Evolutionary conservation across 2,888 invertebrate species (phyloP).

Genomic region (Cartodere bifasciata): DNA sequence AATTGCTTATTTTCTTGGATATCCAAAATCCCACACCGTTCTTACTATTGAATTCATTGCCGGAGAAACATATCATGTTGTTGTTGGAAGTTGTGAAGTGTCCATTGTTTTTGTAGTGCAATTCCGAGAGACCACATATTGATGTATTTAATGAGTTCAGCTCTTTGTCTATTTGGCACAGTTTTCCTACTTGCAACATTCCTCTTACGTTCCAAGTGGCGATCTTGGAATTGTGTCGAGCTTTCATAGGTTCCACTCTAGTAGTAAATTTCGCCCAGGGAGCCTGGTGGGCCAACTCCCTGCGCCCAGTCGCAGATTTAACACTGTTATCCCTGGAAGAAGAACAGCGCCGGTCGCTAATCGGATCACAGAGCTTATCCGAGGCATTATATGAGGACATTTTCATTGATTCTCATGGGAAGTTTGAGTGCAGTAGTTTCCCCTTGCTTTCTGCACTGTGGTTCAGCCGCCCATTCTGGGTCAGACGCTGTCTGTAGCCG

Average conservation of each 20-base stretch:
- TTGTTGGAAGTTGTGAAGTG: neutral
- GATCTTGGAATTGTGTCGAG: neutral
- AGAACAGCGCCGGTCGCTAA: too few species aligned
- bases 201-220: constrained; percentile 6
- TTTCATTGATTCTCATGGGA: too few species aligned
- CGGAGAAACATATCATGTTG: constrained; percentile 2
- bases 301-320: too few species aligned
- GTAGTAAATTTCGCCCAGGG: constrained; percentile 1
- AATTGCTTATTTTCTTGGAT: neutral
- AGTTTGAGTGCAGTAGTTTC: too few species aligned
- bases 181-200: neutral
- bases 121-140: constrained; percentile 1
- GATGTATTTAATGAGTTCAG: constrained; percentile 3
- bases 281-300: too few species aligned
- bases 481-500: too few species aligned
- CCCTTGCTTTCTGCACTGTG: too few species aligned
- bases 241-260: neutral
- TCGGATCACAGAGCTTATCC: too few species aligned
- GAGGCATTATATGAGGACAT: too few species aligned
- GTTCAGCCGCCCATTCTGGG: too few species aligned
- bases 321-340: too few species aligned
- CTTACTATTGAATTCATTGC: neutral
- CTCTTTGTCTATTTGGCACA: neutral
- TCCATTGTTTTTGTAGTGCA: constrained; percentile 1
- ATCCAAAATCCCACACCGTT: constrained; percentile 3